Conservation (phyloP, 2,888 invertebrate species). For the Palloptera scutellata region DNA sequence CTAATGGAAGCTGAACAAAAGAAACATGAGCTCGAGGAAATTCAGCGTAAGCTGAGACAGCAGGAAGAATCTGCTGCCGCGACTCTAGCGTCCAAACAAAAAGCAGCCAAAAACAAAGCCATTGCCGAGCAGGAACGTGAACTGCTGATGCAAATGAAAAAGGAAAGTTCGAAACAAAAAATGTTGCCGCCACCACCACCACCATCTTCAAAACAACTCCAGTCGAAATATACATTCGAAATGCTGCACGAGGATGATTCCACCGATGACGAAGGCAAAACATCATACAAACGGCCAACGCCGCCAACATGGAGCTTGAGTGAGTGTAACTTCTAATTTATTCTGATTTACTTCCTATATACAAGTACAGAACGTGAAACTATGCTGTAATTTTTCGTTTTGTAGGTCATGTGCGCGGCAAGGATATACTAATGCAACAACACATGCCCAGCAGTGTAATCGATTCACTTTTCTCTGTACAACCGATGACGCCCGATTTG, state of each 20-base stretch:
- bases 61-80: slow-evolving; percentile 50
- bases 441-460: slow-evolving; percentile 63
- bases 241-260: slow-evolving; percentile 64
- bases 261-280: slow-evolving; percentile 63
- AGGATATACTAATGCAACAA: slow-evolving; percentile 65
- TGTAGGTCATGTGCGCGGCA: slow-evolving; percentile 63
- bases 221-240: slow-evolving; percentile 60
- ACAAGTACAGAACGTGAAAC: background rate
- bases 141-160: slow-evolving; percentile 52
- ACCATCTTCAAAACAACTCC: slow-evolving; percentile 42
- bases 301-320: slow-evolving; percentile 65
- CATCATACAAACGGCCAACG: slow-evolving; percentile 53
- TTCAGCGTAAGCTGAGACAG: slow-evolving; percentile 55
- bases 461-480: slow-evolving; percentile 71
- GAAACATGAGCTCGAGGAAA: slow-evolving; percentile 57
- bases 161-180: slow-evolving; percentile 37
- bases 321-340: slow-evolving; percentile 45
- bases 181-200: slow-evolving; percentile 54
- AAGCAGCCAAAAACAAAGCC: slow-evolving; percentile 46
- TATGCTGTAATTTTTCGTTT: background rate
- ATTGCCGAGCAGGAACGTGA: slow-evolving; percentile 54
- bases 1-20: slow-evolving; percentile 55
- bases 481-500: slow-evolving; percentile 72
- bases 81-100: slow-evolving; percentile 40
- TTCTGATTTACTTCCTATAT: no score